Evolutionary conservation across 2,797 vertebrate genomes (phyloP).

Genomic region (Prunella strophiata): DNA sequence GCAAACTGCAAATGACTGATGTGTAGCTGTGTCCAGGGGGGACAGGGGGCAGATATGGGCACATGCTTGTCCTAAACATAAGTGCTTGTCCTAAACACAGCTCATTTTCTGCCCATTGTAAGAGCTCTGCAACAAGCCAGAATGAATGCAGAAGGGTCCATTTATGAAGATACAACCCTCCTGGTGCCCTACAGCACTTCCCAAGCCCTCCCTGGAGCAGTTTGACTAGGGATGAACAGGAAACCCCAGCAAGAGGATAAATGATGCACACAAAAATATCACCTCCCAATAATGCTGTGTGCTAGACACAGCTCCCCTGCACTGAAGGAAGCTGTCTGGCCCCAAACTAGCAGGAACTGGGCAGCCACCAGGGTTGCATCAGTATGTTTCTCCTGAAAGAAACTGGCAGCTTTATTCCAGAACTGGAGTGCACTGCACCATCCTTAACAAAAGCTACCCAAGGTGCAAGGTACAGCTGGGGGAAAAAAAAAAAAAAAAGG

Average conservation of each 20-base stretch:
- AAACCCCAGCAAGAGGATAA: not conserved
- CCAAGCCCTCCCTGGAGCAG: fast-evolving
- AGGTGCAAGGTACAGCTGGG: not conserved
- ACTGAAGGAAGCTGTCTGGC: fast-evolving
- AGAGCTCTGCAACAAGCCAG: not conserved
- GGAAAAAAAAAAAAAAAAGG: too few relatives aligned
- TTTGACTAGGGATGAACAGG: not conserved
- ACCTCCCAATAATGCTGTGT: not conserved
- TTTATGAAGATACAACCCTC: not conserved
- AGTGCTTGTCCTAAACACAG: not conserved
- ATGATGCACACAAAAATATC: not conserved
- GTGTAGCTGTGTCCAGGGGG: not conserved
- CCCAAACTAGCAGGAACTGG: not conserved
- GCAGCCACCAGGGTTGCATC: not conserved
- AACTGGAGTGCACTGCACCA: not conserved
- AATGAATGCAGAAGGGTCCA: not conserved
- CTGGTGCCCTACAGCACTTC: not conserved
- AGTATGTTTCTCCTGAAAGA: not conserved
- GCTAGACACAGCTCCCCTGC: not conserved
- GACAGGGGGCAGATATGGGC: not conserved
- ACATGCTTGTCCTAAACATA: not conserved
- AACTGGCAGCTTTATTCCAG: not conserved
- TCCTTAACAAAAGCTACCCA: not conserved
- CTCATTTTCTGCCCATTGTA: not conserved
- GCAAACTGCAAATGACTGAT: not conserved